These are phyloP conservation scores for Amniataba percoides DNA, from an alignment of 2,797 vertebrate genomes.

Conservation along the genomic window DNA sequence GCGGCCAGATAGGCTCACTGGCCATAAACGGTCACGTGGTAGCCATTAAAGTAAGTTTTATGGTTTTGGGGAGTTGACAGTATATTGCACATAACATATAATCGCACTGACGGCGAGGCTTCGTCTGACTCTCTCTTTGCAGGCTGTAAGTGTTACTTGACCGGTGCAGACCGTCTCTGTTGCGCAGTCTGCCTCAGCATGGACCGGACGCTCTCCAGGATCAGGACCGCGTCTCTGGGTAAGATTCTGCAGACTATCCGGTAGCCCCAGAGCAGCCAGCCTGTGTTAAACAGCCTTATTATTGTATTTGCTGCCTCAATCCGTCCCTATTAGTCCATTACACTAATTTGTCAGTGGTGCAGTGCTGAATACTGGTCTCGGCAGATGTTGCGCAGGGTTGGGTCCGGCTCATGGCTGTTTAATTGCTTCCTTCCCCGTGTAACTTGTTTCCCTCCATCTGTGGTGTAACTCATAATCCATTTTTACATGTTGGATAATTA, in stretches of 20 bases:
- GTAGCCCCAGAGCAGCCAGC: slow-evolving; percentile 76
- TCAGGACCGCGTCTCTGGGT: slow-evolving; percentile 89
- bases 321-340: slow-evolving; percentile 84
- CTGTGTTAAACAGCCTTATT: slow-evolving; percentile 78
- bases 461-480: slow-evolving; percentile 83
- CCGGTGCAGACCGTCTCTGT: slow-evolving; percentile 90
- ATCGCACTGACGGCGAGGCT: slow-evolving; percentile 96
- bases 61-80: slow-evolving; percentile 99
- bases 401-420: slow-evolving; percentile 85
- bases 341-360: slow-evolving; percentile 83
- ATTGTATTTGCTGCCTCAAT: slow-evolving; percentile 81
- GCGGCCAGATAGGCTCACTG: slow-evolving; percentile 99
- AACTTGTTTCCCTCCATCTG: slow-evolving; percentile 85
- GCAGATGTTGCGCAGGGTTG: slow-evolving; percentile 86
- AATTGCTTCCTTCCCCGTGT: slow-evolving; percentile 87
- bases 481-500: slow-evolving; percentile 85
- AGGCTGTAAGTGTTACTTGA: slow-evolving; percentile 93
- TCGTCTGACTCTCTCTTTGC: slow-evolving; percentile 97
- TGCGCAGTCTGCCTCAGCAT: slow-evolving; percentile 78
- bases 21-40: slow-evolving; percentile 99
- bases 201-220: slow-evolving; percentile 86
- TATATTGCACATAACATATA: slow-evolving; percentile 99
- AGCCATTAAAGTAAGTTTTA: slow-evolving; percentile 99
- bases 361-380: slow-evolving; percentile 82
- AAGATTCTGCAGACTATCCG: slow-evolving; percentile 85